Conservation (phyloP, 2,113 vertebrate genomes). For the Takifugu flavidus region DNA sequence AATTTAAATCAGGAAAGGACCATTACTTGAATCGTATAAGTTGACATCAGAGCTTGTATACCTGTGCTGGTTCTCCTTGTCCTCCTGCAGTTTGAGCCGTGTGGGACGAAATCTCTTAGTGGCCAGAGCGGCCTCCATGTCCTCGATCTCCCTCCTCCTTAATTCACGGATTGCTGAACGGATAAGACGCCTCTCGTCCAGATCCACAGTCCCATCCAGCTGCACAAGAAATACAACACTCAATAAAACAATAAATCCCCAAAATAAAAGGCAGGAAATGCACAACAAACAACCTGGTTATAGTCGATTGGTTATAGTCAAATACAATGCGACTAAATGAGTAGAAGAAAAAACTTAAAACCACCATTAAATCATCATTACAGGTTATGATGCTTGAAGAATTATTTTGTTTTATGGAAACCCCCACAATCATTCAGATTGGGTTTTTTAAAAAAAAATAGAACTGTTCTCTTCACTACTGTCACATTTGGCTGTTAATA, state of each 20-base stretch:
- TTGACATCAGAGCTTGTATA: constrained; percentile 31
- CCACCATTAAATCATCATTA: too few relatives aligned
- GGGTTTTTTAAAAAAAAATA: too few relatives aligned
- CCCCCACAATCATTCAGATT: too few relatives aligned
- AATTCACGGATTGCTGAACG: constrained; percentile 89
- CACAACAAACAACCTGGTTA: background rate
- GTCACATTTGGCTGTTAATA: too few relatives aligned
- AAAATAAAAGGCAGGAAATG: background rate
- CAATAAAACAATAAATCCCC: background rate
- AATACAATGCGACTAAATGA: too few relatives aligned
- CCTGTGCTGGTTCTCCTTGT: constrained; percentile 95
- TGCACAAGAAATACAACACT: constrained; percentile 41
- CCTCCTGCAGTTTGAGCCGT: constrained; percentile 74
- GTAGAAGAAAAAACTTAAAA: too few relatives aligned
- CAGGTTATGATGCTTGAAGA: too few relatives aligned
- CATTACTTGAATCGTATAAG: too few relatives aligned
- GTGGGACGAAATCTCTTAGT: constrained; percentile 90
- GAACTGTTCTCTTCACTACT: too few relatives aligned
- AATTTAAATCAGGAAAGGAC: too few relatives aligned
- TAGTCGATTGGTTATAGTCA: too few relatives aligned
- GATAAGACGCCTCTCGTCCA: constrained; percentile 89
- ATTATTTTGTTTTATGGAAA: too few relatives aligned
- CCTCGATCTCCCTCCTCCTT: constrained; percentile 86
- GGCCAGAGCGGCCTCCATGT: constrained; percentile 85
- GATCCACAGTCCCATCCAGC: constrained; percentile 87